Conservation (phyloP, 2,113 vertebrate species). For the Carlito syrichta region DNA sequence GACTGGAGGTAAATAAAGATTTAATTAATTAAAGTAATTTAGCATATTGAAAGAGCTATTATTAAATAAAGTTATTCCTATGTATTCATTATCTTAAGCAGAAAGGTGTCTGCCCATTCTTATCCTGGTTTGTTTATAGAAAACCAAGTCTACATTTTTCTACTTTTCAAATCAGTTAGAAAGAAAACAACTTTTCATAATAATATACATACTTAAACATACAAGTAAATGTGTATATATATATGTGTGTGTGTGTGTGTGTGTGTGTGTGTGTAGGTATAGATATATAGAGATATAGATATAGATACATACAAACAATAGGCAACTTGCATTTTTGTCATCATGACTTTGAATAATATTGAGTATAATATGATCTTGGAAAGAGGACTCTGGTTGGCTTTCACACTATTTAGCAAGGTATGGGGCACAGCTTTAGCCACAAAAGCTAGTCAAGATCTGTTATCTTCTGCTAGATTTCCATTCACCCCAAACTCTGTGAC, state of each 20-base stretch:
- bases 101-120: background rate
- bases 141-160: background rate
- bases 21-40: background rate
- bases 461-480: background rate
- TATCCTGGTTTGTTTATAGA: background rate
- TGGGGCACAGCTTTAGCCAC: background rate
- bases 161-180: background rate
- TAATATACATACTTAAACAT: background rate
- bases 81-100: background rate
- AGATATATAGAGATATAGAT: background rate
- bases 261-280: no score
- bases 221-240: background rate
- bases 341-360: background rate
- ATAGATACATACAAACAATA: background rate
- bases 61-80: background rate
- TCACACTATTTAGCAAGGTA: background rate
- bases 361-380: background rate
- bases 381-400: background rate
- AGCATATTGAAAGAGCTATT: background rate
- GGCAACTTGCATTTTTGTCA: background rate
- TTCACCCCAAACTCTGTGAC: background rate
- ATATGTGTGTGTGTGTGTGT: no score
- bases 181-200: background rate
- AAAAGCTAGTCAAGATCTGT: background rate
- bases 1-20: background rate